Evolutionary conservation across 1,140 invertebrate genomes (phyloP).

Genomic region (Odontomachus brunneus): DNA sequence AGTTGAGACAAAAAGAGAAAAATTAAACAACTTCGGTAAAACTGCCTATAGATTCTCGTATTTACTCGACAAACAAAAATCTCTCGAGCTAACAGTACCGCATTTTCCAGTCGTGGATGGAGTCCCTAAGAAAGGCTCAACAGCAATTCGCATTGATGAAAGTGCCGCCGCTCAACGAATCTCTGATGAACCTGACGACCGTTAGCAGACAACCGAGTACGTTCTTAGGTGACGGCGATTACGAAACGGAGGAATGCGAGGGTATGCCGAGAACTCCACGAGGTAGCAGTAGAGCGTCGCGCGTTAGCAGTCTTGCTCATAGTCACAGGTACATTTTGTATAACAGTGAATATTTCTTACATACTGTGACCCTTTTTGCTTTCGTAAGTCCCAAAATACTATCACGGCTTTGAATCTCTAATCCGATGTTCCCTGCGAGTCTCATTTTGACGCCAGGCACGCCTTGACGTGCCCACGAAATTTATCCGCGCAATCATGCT

Average conservation of each 20-base stretch:
- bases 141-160: conserved; percentile 81
- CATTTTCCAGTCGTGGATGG: conserved; percentile 81
- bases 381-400: too few relatives aligned
- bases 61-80: not conserved
- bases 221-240: conserved; percentile 81
- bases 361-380: too few relatives aligned
- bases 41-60: not conserved
- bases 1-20: too few relatives aligned
- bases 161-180: conserved; percentile 75
- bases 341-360: too few relatives aligned
- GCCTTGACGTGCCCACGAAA: too few relatives aligned
- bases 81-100: not conserved
- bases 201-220: conserved; percentile 81
- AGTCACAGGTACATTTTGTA: conserved; percentile 86
- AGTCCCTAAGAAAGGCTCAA: conserved; percentile 82
- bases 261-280: conserved; percentile 80
- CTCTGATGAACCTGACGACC: conserved; percentile 62
- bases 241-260: conserved; percentile 81
- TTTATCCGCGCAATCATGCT: too few relatives aligned
- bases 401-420: too few relatives aligned
- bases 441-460: too few relatives aligned
- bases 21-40: too few relatives aligned
- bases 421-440: too few relatives aligned
- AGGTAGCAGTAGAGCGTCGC: conserved; percentile 84
- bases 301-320: conserved; percentile 88